Percentiles rank a stretch among this genome's conserved stretches.
Evolutionary conservation across 30 jellyfish, hydroid and myxozoan genomes (phyloP).

Genomic region (Turritopsis rubra): DNA sequence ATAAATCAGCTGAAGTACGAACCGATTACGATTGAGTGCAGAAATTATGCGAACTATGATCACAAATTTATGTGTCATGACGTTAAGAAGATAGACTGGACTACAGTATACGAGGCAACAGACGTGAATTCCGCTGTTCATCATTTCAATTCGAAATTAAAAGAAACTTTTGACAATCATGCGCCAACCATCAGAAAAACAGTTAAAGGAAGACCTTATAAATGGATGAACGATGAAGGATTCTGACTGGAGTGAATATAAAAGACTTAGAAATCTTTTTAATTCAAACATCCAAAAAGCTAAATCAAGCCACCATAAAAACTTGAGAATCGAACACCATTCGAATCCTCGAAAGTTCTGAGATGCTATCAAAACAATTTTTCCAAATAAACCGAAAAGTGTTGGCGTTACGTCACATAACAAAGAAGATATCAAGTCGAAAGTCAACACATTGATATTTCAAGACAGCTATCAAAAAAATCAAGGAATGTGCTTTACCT

Average conservation of each 20-base stretch:
- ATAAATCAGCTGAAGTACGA: too few relatives aligned
- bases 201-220: too few relatives aligned
- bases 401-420: neutral
- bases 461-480: neutral
- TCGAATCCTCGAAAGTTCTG: conserved; percentile 13
- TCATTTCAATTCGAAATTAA: neutral
- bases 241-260: too few relatives aligned
- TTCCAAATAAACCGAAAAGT: conserved; percentile 1
- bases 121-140: neutral
- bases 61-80: too few relatives aligned
- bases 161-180: neutral
- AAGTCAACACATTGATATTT: neutral
- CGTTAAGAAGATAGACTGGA: too few relatives aligned
- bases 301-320: neutral
- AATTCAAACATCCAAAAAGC: neutral
- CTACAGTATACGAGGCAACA: too few relatives aligned
- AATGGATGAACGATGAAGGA: too few relatives aligned
- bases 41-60: too few relatives aligned
- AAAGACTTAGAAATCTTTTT: neutral
- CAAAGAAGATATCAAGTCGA: neutral
- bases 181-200: neutral
- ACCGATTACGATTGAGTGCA: neutral
- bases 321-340: neutral
- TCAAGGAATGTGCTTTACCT: conserved; percentile 11
- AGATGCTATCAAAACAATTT: neutral